Conservation (phyloP, 2,797 vertebrate species). For the Sebastes iracundus region DNA sequence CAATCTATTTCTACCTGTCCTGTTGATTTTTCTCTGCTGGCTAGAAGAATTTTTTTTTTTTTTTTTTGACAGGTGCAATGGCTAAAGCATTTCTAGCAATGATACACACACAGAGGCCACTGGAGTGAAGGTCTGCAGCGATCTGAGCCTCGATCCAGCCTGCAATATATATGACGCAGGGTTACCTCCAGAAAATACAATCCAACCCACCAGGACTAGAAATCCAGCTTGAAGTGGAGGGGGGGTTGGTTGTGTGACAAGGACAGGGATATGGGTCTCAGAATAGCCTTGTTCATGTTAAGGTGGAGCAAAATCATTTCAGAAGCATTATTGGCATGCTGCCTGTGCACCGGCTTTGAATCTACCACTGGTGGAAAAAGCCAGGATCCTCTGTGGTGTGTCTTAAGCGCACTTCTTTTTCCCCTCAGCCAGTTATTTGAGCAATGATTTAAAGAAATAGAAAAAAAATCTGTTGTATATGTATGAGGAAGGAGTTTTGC, state of each 20-base stretch:
- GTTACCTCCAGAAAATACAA: conserved; percentile 65
- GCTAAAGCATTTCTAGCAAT: conserved; percentile 53
- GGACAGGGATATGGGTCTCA: conserved; percentile 48
- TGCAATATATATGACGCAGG: conserved; percentile 47
- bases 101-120: conserved; percentile 23
- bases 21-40: conserved; percentile 54
- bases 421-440: conserved; percentile 45
- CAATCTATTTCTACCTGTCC: conserved; percentile 63
- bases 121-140: conserved; percentile 55
- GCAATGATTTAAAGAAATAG: conserved; percentile 12
- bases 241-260: conserved; percentile 37
- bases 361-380: conserved; percentile 18
- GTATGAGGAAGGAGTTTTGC: conserved; percentile 56
- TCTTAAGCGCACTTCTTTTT: conserved; percentile 16
- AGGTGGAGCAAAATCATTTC: conserved; percentile 50
- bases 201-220: conserved; percentile 48
- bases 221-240: conserved; percentile 6
- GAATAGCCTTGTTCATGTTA: conserved; percentile 50
- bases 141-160: conserved; percentile 51
- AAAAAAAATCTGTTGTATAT: conserved; percentile 52
- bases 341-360: conserved; percentile 22
- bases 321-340: conserved; percentile 35
- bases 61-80: conserved; percentile 63
- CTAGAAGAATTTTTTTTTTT: conserved; percentile 10
- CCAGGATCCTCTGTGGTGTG: conserved; percentile 1